Evolutionary conservation across 1,140 invertebrate genomes (phyloP), one percentile per base, ranked within the genome.

Genomic region (Dendrolimus punctatus): DNA sequence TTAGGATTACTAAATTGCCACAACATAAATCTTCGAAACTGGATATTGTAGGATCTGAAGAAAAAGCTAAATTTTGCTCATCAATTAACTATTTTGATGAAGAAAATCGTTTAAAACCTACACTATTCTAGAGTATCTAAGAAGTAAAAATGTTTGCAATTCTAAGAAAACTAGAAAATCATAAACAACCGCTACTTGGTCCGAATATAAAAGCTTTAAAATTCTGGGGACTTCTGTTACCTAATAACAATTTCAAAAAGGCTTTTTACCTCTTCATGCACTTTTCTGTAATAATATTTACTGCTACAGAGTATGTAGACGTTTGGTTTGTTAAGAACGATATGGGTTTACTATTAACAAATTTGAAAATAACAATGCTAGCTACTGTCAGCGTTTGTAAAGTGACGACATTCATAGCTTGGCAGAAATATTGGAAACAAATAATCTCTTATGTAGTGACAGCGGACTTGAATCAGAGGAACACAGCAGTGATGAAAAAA

Each of bases 161-260:
- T 51, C 53, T 75, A 8, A 60, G 67, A 40, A 80, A 72, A 58
- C 58, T 82, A 9, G 79, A 85, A 64, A 59, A 78, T 47, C 63
- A 75, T 4, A 49, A 73, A 10, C 58, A 56, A 50, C 79, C 79
- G 4, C 60, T 82, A 37, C 58, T 82, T 9, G 79, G 81, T 7
- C 81, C 79, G 8, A 85, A 85, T 58, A 58, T 76, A 7, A 73
- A 69, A 47, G 63, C 70, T 2, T 55, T 85, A 42, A 57, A 73
- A 57, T 82, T 85, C 51, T 82, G 79, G 81, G 81, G 81, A 5
- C 40, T 85, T 5, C 44, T 85, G n/a, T 50, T 85, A 41, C 81
- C 81, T 8, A 58, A 76, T 39, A 69, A 68, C 45, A 38, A 39
- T 10, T 56, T 51, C 5, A 66, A 50, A 47, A 68, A 60, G 64